Percentiles rank a stretch among this genome's conserved stretches.
Conservation (phyloP, 2,888 invertebrate genomes). For the Acronicta psi region DNA sequence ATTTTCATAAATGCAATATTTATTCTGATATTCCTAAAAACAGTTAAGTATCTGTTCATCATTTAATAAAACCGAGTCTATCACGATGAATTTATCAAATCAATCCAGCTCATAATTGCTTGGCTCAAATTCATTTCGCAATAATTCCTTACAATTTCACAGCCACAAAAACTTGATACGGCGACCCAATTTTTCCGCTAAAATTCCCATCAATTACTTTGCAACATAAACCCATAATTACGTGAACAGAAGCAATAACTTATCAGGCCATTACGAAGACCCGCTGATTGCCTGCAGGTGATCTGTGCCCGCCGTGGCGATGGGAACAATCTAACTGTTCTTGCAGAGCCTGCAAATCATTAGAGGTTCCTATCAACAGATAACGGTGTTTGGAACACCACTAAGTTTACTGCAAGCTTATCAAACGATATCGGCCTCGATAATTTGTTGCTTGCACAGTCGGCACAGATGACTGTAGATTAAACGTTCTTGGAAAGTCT, state of each 20-base stretch:
- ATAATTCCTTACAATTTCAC: constrained; percentile 45
- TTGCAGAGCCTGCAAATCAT: constrained; percentile 74
- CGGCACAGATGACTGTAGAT: constrained; percentile 27
- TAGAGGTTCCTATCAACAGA: constrained; percentile 75
- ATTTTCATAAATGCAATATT: too few species aligned
- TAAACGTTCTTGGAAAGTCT: constrained; percentile 38
- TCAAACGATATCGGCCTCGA: constrained; percentile 61
- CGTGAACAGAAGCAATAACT: constrained; percentile 54
- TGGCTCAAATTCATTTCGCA: constrained; percentile 28
- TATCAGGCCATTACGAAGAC: constrained; percentile 50
- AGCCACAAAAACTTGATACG: constrained; percentile 35
- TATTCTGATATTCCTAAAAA: background rate
- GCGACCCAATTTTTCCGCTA: constrained; percentile 35
- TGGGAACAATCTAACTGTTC: constrained; percentile 79
- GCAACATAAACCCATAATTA: constrained; percentile 47
- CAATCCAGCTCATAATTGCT: constrained; percentile 5
- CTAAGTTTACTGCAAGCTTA: constrained; percentile 65
- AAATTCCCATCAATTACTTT: constrained; percentile 43
- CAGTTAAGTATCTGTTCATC: background rate
- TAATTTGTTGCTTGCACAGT: constrained; percentile 49
- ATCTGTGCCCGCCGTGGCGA: constrained; percentile 49
- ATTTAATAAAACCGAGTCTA: constrained; percentile 3
- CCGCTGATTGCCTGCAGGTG: constrained; percentile 54
- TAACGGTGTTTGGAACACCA: constrained; percentile 78
- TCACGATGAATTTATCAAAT: constrained; percentile 7